Evolutionary conservation across 2,113 vertebrate species (phyloP).

Genomic region (Ophthalmolycus amberensis): DNA sequence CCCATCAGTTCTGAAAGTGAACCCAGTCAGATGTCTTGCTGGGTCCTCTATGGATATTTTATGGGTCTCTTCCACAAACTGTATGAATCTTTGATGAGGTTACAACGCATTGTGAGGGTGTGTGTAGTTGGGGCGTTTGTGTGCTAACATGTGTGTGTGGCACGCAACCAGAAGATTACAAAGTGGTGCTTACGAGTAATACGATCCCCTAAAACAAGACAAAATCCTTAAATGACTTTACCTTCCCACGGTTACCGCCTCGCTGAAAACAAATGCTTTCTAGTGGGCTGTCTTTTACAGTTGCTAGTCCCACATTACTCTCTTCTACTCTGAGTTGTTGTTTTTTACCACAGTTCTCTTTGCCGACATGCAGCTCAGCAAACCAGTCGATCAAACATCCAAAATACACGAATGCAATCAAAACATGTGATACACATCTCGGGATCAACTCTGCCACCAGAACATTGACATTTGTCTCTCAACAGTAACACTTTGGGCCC

Average conservation of each 20-base stretch:
- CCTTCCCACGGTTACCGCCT: background rate
- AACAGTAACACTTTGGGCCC: background rate
- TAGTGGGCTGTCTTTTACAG: background rate
- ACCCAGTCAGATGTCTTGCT: slow-evolving; percentile 49
- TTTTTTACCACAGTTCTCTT: background rate
- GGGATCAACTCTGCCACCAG: background rate
- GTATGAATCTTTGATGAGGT: slow-evolving; percentile 65
- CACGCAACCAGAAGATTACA: background rate
- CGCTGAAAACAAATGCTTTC: background rate
- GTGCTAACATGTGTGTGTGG: background rate
- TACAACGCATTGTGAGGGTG: slow-evolving; percentile 52
- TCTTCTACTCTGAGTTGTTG: background rate
- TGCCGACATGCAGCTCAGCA: background rate
- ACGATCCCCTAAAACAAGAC: background rate
- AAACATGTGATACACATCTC: background rate
- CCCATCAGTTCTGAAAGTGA: slow-evolving; percentile 42
- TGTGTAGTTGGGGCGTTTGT: background rate
- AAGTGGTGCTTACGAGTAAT: slow-evolving; percentile 3
- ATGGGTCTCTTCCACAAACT: slow-evolving; percentile 61
- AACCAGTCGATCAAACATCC: background rate
- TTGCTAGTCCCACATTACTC: background rate
- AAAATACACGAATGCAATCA: background rate
- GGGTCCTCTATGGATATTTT: slow-evolving; percentile 74
- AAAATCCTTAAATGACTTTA: background rate
- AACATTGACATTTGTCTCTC: background rate